phyloP scores from a whole-genome alignment of 2,888 invertebrate species.

The Yponomeuta sedellus region DNA sequence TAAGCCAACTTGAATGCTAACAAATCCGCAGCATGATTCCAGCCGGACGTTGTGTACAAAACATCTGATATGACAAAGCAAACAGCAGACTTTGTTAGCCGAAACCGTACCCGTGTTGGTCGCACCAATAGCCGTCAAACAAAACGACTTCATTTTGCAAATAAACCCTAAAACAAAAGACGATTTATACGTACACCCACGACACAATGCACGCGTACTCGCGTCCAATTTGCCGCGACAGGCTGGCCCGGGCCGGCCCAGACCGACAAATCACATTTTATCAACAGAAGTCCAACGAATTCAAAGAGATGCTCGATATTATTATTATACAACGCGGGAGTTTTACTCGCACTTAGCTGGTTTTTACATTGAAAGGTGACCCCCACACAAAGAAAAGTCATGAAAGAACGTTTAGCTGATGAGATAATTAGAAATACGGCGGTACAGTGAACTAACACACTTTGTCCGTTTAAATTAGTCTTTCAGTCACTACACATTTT shows the following conservation, averaged over 20 bases:
- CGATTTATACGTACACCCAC: slow-evolving; percentile 1
- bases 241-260: background rate
- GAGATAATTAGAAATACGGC: too few species aligned
- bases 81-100: background rate
- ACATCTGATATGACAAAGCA: background rate
- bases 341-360: too few species aligned
- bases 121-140: background rate
- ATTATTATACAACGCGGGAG: too few species aligned
- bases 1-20: too few species aligned
- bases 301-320: too few species aligned
- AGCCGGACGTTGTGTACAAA: background rate
- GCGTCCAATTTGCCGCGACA: background rate
- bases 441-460: too few species aligned
- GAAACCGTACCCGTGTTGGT: background rate
- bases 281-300: background rate
- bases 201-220: background rate
- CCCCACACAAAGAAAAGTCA: too few species aligned
- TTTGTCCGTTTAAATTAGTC: too few species aligned
- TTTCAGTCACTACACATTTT: too few species aligned
- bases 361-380: too few species aligned
- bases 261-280: background rate
- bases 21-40: too few species aligned
- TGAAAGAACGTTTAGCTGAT: too few species aligned
- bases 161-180: slow-evolving; percentile 3
- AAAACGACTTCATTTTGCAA: background rate